phyloP scores from a whole-genome alignment of 2,797 vertebrate species.

The Eospalax fontanierii region DNA sequence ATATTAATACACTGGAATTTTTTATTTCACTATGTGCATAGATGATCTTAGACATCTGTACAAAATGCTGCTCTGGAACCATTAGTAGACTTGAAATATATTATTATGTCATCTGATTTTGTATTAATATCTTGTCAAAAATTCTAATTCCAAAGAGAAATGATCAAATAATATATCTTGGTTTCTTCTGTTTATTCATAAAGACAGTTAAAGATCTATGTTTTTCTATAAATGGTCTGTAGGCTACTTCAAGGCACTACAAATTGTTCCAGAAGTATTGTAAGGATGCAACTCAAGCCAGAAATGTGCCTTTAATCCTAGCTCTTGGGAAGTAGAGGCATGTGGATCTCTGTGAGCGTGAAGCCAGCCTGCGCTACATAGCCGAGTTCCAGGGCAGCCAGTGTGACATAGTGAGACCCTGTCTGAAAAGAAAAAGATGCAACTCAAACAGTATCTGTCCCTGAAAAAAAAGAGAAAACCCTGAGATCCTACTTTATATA shows the following conservation, averaged over 20 bases:
- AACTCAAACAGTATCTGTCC: neutral
- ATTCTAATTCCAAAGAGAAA: neutral
- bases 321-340: too few species aligned
- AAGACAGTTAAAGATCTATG: neutral
- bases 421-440: neutral
- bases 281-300: neutral
- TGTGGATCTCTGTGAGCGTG: too few species aligned
- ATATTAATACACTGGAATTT: slow-evolving; percentile 46
- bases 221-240: slow-evolving; percentile 19
- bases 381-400: too few species aligned
- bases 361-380: too few species aligned
- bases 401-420: too few species aligned
- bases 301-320: too few species aligned
- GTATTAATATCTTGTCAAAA: slow-evolving; percentile 19
- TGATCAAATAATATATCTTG: neutral
- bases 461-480: neutral
- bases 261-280: slow-evolving; percentile 41
- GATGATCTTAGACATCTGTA: neutral
- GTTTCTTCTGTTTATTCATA: slow-evolving; percentile 39
- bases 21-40: slow-evolving; percentile 16
- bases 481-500: neutral
- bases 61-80: slow-evolving; percentile 43
- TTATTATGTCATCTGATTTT: slow-evolving; percentile 19
- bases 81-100: slow-evolving; percentile 38
- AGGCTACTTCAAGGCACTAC: neutral